Conservation (phyloP, 37 sponge, comb jelly and placozoan genomes). For the Haliclona indistincta region DNA sequence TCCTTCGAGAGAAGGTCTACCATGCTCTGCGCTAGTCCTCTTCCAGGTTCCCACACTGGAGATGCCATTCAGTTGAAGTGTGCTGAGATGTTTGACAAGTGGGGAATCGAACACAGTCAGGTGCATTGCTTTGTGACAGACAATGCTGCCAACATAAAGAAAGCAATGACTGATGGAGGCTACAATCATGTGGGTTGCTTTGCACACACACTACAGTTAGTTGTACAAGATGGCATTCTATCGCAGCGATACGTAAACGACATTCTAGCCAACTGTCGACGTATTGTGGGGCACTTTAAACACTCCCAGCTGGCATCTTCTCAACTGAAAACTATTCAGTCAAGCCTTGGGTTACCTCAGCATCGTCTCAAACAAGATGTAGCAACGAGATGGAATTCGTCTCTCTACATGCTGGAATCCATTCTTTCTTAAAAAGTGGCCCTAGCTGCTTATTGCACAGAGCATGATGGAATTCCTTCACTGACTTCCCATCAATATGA, state of each 20-base stretch:
- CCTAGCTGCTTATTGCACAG: constrained; percentile 10
- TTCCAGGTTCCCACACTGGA: constrained; percentile 49
- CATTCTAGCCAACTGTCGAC: constrained; percentile 24
- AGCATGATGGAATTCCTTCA: constrained; percentile 1
- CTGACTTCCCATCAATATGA: constrained; percentile 3
- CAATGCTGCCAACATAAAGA: constrained; percentile 50
- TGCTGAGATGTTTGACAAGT: constrained; percentile 28
- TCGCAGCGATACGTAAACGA: constrained; percentile 34
- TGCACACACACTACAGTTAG: constrained; percentile 51
- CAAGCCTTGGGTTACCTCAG: constrained; percentile 18
- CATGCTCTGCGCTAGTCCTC: constrained; percentile 16
- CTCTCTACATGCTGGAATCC: constrained; percentile 17
- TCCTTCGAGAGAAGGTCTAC: constrained; percentile 26
- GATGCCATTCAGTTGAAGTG: constrained; percentile 10
- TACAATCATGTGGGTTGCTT: constrained; percentile 25
- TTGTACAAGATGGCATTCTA: constrained; percentile 50
- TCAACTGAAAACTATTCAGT: constrained; percentile 4
- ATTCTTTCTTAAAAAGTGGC: constrained; percentile 23
- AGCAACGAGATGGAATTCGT: constrained; percentile 21
- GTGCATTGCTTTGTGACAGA: constrained; percentile 27
- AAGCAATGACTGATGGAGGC: constrained; percentile 29
- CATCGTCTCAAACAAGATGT: constrained; percentile 32
- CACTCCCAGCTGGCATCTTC: constrained; percentile 13
- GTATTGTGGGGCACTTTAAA: constrained; percentile 56
- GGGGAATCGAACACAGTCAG: constrained; percentile 23